Percentiles rank a stretch among this genome's conserved stretches.
Evolutionary conservation across 92 coral and sea anemone genomes (phyloP).

Genomic region (Galaxea fascicularis): DNA sequence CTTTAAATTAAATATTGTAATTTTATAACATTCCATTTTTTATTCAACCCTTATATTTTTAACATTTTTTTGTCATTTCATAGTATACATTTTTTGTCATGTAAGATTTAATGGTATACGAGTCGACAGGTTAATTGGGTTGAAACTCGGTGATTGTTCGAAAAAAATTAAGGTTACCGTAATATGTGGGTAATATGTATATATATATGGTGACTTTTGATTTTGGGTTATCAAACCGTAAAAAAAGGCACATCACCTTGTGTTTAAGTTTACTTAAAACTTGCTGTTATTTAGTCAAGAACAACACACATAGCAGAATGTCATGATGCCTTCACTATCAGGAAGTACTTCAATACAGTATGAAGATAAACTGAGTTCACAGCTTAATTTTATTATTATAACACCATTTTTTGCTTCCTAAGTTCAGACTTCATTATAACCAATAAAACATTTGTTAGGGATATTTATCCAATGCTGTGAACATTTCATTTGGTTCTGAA

Average conservation of each 20-base stretch:
- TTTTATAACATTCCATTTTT: neutral
- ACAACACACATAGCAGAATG: neutral
- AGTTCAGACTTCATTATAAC: no score
- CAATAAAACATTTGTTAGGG: no score
- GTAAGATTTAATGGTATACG: no score
- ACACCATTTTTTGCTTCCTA: no score
- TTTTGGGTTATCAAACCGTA: neutral
- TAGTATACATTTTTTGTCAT: neutral
- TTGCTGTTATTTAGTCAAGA: neutral
- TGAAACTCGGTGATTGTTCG: neutral
- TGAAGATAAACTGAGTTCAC: no score
- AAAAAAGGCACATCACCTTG: neutral
- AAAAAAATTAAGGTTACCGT: neutral
- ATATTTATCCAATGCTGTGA: no score
- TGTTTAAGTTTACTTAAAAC: neutral
- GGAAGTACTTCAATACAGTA: neutral
- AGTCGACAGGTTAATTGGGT: no score
- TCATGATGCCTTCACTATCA: neutral
- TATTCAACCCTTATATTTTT: neutral
- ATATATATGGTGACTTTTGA: neutral
- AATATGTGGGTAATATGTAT: neutral
- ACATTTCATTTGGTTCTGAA: no score
- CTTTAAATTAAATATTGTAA: slow-evolving; percentile 13
- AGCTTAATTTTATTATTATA: no score
- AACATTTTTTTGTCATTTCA: neutral